Base-by-base conservation (phyloP, 2,888 invertebrate genomes). In the Eupithecia centaureata region DNA sequence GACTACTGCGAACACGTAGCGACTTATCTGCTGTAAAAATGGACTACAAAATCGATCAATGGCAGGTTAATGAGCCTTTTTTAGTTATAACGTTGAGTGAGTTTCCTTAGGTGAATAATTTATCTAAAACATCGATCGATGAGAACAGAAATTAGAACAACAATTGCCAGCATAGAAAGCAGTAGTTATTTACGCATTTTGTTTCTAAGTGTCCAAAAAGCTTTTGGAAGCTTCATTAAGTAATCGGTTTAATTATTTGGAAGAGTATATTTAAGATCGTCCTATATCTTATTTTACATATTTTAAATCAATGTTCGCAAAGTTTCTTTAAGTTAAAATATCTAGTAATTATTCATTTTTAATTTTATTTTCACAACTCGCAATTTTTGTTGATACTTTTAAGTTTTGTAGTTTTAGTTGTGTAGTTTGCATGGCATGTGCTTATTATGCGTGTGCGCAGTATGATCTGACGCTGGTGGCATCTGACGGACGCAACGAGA, bases 401-500 rank as follows among this genome's bases (percentile, higher is more conserved):
- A 54, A 56, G 42, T 63, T 58, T 38, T 28, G 57, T 71, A 68
- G 65, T 71, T 58, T 56, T 68, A 74, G 64, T n/a, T 13, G 59
- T 72, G 56, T 69, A n/a, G n/a, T n/a, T 52, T 88, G 94, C 94
- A 94, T 94, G 93, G 90, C 91, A 90, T 89, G 91, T 83, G 85
- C 87, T 86, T 80, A 84, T 85, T 86, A 82, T 89, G 88, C 83
- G 86, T 90, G 86, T 90, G 84, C 86, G 85, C 94, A 97, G 96
- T 97, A 97, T 94, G 96, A 97, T 93, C 94, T 97, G 94, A 96
- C 96, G 88, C 95, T 97, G 94, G 97, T 97, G 86, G 97, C 97
- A 72, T 97, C 98, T 75, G 97, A 97, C 93, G 97, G 97, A 86
- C 95, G 97, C 89, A 97, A 97, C 94, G 98, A 98, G 93, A 97